A percentile compares a stretch with the other conserved stretches of the same genome.
Conservation (phyloP, 1,140 invertebrate species). For the Hestina assimilis region DNA sequence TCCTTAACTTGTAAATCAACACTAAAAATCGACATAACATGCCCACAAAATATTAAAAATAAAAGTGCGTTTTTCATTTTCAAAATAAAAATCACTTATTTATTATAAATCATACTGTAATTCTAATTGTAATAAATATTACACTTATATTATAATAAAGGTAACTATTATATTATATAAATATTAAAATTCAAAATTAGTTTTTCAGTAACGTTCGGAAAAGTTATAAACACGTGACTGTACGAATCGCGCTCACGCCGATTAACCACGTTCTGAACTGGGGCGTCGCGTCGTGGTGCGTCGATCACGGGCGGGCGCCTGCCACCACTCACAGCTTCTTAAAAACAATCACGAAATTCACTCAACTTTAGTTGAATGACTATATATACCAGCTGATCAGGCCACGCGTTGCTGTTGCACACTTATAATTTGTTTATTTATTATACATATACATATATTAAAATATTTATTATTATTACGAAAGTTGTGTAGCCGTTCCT, state of each 20-base stretch:
- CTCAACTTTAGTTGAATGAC: no score
- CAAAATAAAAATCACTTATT: not conserved
- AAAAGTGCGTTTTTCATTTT: slow-evolving; percentile 8
- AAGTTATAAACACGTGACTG: slow-evolving; percentile 18
- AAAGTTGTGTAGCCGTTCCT: no score
- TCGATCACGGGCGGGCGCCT: slow-evolving; percentile 23
- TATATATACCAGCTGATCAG: no score
- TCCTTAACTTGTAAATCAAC: slow-evolving; percentile 19
- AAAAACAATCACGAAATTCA: slow-evolving; percentile 14
- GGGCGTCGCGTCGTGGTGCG: slow-evolving; percentile 26
- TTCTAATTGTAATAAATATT: no score
- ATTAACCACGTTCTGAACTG: slow-evolving; percentile 44
- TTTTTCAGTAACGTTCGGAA: slow-evolving; percentile 18
- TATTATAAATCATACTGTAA: not conserved
- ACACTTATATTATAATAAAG: no score
- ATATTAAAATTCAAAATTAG: not conserved
- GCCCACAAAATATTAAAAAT: slow-evolving; percentile 6
- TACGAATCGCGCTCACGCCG: slow-evolving; percentile 32
- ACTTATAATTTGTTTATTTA: no score
- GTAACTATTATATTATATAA: not conserved
- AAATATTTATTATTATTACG: no score
- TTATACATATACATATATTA: no score
- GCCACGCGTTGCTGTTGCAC: no score
- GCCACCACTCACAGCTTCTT: slow-evolving; percentile 18
- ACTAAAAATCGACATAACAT: not conserved